Evolutionary conservation across 2,888 invertebrate species (phyloP).

Genomic region (Punctoribates punctum): DNA sequence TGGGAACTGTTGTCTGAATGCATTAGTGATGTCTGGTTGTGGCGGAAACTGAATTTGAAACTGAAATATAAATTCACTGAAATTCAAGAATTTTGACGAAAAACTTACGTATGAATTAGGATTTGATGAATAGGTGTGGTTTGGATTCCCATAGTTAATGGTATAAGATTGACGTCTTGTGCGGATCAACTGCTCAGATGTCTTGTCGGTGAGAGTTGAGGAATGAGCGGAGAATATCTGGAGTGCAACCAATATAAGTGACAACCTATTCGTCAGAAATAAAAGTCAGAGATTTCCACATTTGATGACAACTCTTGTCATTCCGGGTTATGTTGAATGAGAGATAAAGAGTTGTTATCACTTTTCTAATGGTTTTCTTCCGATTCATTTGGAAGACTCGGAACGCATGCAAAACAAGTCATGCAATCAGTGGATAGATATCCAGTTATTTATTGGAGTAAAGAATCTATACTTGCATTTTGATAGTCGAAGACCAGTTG

Average conservation of each 20-base stretch:
- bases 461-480: no score
- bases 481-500: no score
- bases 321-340: no score
- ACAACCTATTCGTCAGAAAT: not conserved
- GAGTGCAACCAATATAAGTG: not conserved
- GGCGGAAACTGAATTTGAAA: slow-evolving; percentile 1
- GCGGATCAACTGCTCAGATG: not conserved
- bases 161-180: not conserved
- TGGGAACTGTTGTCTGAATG: slow-evolving; percentile 9
- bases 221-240: not conserved
- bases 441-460: no score
- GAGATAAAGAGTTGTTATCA: no score
- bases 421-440: no score
- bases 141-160: not conserved
- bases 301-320: no score
- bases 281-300: no score
- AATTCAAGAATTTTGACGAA: not conserved
- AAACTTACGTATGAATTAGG: slow-evolving; percentile 7
- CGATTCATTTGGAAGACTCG: no score
- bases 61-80: not conserved
- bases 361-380: no score
- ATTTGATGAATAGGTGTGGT: not conserved
- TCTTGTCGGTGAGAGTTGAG: not conserved
- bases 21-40: not conserved
- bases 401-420: no score